Evolutionary conservation across 1,140 invertebrate genomes (phyloP).

Genomic region (Drosophila lowei): DNA sequence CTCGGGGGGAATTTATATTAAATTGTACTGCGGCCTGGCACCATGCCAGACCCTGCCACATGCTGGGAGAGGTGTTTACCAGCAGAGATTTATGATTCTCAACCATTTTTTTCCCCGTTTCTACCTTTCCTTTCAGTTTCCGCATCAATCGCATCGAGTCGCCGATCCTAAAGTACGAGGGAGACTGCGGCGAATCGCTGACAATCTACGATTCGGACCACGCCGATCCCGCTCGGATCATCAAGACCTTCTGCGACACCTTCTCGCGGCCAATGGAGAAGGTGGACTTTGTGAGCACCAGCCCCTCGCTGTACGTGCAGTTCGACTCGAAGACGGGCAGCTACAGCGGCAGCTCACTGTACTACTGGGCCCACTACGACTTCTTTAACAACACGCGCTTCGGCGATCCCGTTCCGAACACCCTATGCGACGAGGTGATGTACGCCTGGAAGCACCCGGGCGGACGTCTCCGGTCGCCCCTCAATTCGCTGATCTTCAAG

Average conservation of each 20-base stretch:
- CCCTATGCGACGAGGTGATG: constrained; percentile 93
- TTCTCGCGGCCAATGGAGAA: constrained; percentile 96
- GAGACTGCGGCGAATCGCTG: constrained; percentile 94
- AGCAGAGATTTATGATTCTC: neutral
- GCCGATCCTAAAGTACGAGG: constrained; percentile 92
- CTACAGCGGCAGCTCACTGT: constrained; percentile 93
- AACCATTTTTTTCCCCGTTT: too few species aligned
- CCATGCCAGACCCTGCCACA: constrained; percentile 7
- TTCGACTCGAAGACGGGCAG: constrained; percentile 96
- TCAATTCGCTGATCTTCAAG: constrained; percentile 94
- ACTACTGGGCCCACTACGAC: constrained; percentile 96
- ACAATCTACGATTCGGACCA: constrained; percentile 93
- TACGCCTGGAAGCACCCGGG: constrained; percentile 89
- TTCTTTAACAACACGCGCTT: constrained; percentile 95
- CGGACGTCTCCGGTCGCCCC: constrained; percentile 89
- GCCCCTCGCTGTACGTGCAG: constrained; percentile 92
- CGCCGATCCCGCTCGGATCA: constrained; percentile 93
- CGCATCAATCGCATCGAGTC: constrained; percentile 94
- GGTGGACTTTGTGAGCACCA: constrained; percentile 94
- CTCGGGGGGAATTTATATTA: constrained; percentile 70
- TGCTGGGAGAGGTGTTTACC: constrained; percentile 15
- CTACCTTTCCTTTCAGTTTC: constrained; percentile 86
- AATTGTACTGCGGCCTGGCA: constrained; percentile 47
- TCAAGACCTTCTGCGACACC: constrained; percentile 96
- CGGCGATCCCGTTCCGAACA: constrained; percentile 90